Evolutionary conservation across 2,797 vertebrate genomes (phyloP).

Genomic region (Melanotaenia nigrans): DNA sequence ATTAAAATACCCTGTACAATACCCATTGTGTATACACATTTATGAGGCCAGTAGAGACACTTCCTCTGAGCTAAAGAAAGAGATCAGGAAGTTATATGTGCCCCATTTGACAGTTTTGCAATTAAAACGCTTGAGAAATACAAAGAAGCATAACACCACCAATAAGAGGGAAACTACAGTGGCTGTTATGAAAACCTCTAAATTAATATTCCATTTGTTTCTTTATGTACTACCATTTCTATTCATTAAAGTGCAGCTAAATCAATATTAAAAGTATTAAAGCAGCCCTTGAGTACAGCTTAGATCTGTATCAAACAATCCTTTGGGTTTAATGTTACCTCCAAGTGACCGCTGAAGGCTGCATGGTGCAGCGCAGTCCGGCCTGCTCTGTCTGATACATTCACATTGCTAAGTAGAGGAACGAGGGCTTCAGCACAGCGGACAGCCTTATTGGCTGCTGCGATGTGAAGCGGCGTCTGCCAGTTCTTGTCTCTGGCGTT

Average conservation of each 20-base stretch:
- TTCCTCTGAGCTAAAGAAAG: slow-evolving; percentile 36
- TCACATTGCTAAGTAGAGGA: slow-evolving; percentile 95
- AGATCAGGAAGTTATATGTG: slow-evolving; percentile 15
- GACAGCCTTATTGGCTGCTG: slow-evolving; percentile 95
- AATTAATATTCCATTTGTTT: slow-evolving; percentile 1
- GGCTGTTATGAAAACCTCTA: not conserved
- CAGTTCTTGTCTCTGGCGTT: slow-evolving; percentile 98
- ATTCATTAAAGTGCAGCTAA: slow-evolving; percentile 7
- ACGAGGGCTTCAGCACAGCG: slow-evolving; percentile 96
- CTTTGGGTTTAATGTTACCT: slow-evolving; percentile 79
- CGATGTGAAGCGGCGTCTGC: slow-evolving; percentile 98
- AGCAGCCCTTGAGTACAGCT: not conserved
- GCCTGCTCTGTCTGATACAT: slow-evolving; percentile 95
- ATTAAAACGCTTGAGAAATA: not conserved
- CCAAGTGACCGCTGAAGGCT: slow-evolving; percentile 95
- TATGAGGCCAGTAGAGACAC: slow-evolving; percentile 33
- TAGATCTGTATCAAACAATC: slow-evolving; percentile 2
- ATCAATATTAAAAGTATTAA: slow-evolving; percentile 22
- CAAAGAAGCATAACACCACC: not conserved
- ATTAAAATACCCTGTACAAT: slow-evolving; percentile 20
- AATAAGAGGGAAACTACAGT: slow-evolving; percentile 13
- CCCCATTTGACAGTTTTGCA: not conserved
- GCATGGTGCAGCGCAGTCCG: slow-evolving; percentile 96
- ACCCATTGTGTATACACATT: slow-evolving; percentile 42
- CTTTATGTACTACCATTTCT: not conserved